These are phyloP conservation scores for Drosophila demipolita DNA, from an alignment of 2,888 invertebrate species.

Conservation along the genomic window DNA sequence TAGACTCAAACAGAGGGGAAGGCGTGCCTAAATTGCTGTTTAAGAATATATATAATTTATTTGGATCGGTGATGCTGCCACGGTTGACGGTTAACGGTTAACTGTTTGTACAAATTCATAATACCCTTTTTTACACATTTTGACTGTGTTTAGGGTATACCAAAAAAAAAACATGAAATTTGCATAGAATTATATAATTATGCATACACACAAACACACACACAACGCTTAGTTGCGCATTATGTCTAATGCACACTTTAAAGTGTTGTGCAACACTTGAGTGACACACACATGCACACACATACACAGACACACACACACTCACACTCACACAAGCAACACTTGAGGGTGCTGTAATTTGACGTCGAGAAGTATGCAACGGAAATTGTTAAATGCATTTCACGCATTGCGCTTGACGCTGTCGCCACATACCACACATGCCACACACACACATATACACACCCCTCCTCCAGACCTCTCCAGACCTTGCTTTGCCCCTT, in stretches of 20 bases:
- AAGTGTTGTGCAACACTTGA: conserved; percentile 38
- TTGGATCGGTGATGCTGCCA: not conserved
- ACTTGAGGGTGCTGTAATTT: conserved; percentile 66
- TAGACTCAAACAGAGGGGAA: not conserved
- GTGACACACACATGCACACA: conserved; percentile 19
- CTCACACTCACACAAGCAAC: conserved; percentile 27
- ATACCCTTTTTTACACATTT: not conserved
- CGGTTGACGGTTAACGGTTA: too few species aligned
- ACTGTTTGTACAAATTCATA: not conserved
- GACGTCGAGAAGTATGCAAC: conserved; percentile 71
- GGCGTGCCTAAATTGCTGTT: not conserved
- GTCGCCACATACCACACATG: conserved; percentile 10
- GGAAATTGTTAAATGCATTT: conserved; percentile 73
- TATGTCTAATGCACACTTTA: conserved; percentile 44
- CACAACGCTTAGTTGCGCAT: conserved; percentile 23
- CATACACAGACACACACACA: conserved; percentile 10
- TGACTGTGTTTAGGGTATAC: not conserved
- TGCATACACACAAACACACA: conserved; percentile 11
- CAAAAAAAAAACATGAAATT: conserved; percentile 24
- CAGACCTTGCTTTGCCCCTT: not conserved
- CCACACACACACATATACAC: not conserved
- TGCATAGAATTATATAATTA: conserved; percentile 33
- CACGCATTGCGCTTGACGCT: conserved; percentile 68
- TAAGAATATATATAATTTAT: not conserved
- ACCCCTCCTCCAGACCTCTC: too few species aligned